Conservation (phyloP, 2,113 vertebrate species). For the Dasyurus viverrinus region DNA sequence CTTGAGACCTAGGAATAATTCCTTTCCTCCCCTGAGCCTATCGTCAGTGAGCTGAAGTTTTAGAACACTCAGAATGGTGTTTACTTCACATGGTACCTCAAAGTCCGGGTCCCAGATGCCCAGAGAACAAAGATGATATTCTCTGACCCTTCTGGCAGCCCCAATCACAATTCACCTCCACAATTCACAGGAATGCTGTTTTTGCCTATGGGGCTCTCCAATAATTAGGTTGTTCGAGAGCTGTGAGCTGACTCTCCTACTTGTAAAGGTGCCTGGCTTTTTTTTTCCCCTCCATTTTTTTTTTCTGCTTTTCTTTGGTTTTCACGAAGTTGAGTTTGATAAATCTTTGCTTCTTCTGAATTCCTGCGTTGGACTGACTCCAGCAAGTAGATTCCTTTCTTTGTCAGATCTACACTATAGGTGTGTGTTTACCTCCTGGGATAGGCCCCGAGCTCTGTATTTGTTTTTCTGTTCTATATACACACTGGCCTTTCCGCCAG, state of each 20-base stretch:
- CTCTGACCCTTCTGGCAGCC: constrained; percentile 77
- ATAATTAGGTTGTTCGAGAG: constrained; percentile 83
- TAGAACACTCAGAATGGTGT: neutral
- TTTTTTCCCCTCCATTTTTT: constrained; percentile 55
- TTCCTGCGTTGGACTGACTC: constrained; percentile 75
- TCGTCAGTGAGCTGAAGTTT: neutral
- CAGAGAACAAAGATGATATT: constrained; percentile 74
- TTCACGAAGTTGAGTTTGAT: constrained; percentile 49
- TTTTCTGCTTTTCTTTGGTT: neutral
- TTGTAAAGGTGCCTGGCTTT: constrained; percentile 43
- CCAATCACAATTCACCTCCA: constrained; percentile 74
- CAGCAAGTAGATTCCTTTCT: constrained; percentile 77
- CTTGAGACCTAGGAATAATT: neutral
- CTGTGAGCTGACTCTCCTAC: constrained; percentile 79
- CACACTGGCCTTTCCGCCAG: constrained; percentile 78
- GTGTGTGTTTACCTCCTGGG: constrained; percentile 77
- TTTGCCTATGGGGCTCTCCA: constrained; percentile 80
- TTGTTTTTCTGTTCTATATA: constrained; percentile 85
- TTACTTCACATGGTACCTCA: constrained; percentile 67
- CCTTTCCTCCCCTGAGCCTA: neutral
- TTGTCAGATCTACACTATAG: constrained; percentile 79
- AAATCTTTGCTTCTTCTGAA: constrained; percentile 74
- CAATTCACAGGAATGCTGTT: neutral
- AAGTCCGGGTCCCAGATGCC: constrained; percentile 78
- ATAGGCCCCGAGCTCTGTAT: constrained; percentile 76